Conservation (phyloP, 2,888 invertebrate genomes). For the Spodoptera littoralis region DNA sequence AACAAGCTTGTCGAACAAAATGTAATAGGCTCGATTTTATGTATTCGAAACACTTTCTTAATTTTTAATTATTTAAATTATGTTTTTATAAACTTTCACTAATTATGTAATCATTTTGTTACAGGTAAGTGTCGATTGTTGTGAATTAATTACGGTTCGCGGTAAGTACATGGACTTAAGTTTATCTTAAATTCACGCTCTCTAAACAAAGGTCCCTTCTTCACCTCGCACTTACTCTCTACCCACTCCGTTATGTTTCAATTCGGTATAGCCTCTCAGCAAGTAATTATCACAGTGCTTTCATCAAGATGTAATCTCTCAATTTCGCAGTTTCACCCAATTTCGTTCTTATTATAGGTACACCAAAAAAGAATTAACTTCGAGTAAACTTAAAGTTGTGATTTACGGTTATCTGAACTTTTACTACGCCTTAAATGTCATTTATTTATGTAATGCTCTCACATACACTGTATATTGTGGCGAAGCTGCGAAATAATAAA, state of each 20-base stretch:
- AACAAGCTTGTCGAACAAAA: conserved; percentile 19
- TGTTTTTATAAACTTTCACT: conserved; percentile 46
- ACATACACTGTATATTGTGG: conserved; percentile 8
- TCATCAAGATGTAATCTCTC: conserved; percentile 63
- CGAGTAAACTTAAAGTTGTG: neutral
- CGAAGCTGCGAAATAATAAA: neutral
- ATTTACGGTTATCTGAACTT: conserved; percentile 10
- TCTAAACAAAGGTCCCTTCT: conserved; percentile 57
- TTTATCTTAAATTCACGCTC: conserved; percentile 58
- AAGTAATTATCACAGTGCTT: conserved; percentile 56
- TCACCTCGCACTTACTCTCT: conserved; percentile 43
- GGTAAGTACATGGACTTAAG: conserved; percentile 44
- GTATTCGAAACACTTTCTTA: conserved; percentile 37
- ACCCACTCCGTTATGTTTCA: conserved; percentile 50
- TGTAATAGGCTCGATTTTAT: conserved; percentile 17
- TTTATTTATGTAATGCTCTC: conserved; percentile 2
- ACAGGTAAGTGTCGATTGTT: conserved; percentile 75
- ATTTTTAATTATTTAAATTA: conserved; percentile 37
- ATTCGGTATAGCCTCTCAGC: conserved; percentile 49
- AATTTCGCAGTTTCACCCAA: conserved; percentile 56
- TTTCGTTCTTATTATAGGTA: conserved; percentile 54
- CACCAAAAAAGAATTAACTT: too few relatives aligned
- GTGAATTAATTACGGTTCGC: conserved; percentile 30
- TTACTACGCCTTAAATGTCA: conserved; percentile 15
- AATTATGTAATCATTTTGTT: conserved; percentile 67